Base-by-base conservation (phyloP, 2,888 invertebrate species). In the Horisme vitalbata region DNA sequence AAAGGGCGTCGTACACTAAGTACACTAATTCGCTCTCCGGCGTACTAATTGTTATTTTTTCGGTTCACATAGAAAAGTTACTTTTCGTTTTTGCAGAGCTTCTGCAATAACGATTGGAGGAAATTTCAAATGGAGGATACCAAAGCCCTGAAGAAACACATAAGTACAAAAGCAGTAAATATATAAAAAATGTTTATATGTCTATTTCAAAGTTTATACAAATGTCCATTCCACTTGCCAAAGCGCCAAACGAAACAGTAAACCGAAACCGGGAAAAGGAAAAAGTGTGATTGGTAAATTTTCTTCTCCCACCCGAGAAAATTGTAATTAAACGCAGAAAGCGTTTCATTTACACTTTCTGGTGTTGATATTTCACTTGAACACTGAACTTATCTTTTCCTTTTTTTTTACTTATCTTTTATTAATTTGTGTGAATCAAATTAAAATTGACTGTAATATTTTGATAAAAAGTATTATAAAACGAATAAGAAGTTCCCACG, bases 21-120 rank as follows among this genome's bases (percentile, higher is more conserved):
- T n/a, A n/a, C n/a, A n/a, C n/a, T n/a, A n/a, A n/a, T n/a, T n/a
- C n/a, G n/a, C n/a, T n/a, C n/a, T n/a, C n/a, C n/a, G n/a, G n/a
- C n/a, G n/a, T n/a, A n/a, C n/a, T n/a, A n/a, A n/a, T n/a, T n/a
- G n/a, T n/a, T n/a, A n/a, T n/a, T n/a, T n/a, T 46, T 46, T 21
- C 57, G 70, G 70, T 61, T 2, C 32, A 24, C 8, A 61, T 56
- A 11, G 58, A 57, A 46, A n/a, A n/a, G n/a, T n/a, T 28, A 45
- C 2, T 53, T 52, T 0, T 59, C 57, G 8, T 14, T 46, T 1
- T 15, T 53, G 12, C 31, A 41, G 26, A 39, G 39, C 10, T 41
- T 31, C 31, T 34, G 28, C 31, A 26, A 35, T 7, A n/a, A 18
- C 10, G 10, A 23, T 31, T 39, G 30, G 34, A 11, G 18, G 1